Evolutionary conservation across 23 tunicate species (phyloP), one percentile per base, ranked within the genome.

Genomic region (Halocynthia roretzi): DNA sequence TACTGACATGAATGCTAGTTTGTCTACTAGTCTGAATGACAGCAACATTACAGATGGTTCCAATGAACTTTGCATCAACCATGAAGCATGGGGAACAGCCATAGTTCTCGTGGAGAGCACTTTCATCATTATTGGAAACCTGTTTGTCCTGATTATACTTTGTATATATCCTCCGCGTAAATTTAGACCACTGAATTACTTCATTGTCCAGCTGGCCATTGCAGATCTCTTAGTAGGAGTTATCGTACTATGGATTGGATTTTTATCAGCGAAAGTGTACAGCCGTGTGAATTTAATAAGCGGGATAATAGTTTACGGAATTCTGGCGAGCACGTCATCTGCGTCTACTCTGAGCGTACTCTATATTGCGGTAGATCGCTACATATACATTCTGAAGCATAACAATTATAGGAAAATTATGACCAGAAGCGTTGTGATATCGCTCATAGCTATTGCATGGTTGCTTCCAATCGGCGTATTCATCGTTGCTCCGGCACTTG

Each of bases 41-140:
- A 31, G 44, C 44, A 31, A 31, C 44, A 31, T 31, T 31, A 31
- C 44, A 31, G 44, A 31, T 31, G 44, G 44, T 31, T 31, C 44
- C 21, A 62, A 12, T 65, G 40, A 54, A 7, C 19, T 75, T 2
- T 87, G 93, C 62, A 7, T 87, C 7, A 87, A 87, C 72, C 56
- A 81, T 23, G 93, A 87, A 81, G 68, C 93, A 20, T 87, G 93
- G 93, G 93, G 93, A 9, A 62, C 52, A 20, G 84, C 86, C 17
- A 56, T 87, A 9, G 85, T 85, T 0, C 67, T 80, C 6, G 71
- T 87, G 7, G 83, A 86, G 4, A 66, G 79, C 17, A 48, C 74
- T 76, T 53, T 81, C 8, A 87, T 87, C n/a, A 66, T 87, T 21
- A 31, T 76, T 10, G 93, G 93, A 9, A 87, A 87, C 70, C 15